Percentiles rank a stretch among this genome's conserved stretches.
Evolutionary conservation across 2,113 vertebrate genomes (phyloP).

Genomic region (Bothrops jararaca): DNA sequence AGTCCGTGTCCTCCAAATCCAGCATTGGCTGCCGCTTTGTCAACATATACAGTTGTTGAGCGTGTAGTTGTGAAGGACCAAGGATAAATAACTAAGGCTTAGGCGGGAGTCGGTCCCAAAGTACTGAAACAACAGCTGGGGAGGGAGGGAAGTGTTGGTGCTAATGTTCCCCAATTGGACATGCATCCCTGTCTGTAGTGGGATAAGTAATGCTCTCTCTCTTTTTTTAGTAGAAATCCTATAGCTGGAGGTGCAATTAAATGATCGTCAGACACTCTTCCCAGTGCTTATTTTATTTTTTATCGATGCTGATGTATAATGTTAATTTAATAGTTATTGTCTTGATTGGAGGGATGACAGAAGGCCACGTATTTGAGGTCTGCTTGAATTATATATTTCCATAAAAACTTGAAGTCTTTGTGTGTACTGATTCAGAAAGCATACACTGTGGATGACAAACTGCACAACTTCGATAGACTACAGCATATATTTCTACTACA

Average conservation of each 20-base stretch:
- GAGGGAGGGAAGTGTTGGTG: background rate
- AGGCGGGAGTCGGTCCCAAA: background rate
- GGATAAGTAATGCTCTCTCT: background rate
- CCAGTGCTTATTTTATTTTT: background rate
- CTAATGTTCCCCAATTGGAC: background rate
- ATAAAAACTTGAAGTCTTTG: background rate
- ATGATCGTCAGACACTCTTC: background rate
- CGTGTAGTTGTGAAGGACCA: background rate
- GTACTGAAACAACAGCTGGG: background rate
- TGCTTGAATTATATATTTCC: background rate
- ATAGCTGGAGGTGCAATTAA: background rate
- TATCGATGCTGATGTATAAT: background rate
- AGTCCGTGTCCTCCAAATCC: background rate
- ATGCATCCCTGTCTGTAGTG: background rate
- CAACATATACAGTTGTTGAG: background rate
- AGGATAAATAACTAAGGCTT: background rate
- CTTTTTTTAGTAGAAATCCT: background rate
- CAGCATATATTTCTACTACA: background rate
- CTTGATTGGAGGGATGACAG: background rate
- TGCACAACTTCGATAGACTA: background rate
- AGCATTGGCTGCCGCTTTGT: background rate
- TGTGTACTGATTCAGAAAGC: background rate
- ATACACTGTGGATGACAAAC: background rate
- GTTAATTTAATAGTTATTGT: background rate
- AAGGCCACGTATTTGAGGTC: background rate